Base-by-base conservation (phyloP, 2,888 invertebrate species). In the Caenorhabditis macrosperma region DNA sequence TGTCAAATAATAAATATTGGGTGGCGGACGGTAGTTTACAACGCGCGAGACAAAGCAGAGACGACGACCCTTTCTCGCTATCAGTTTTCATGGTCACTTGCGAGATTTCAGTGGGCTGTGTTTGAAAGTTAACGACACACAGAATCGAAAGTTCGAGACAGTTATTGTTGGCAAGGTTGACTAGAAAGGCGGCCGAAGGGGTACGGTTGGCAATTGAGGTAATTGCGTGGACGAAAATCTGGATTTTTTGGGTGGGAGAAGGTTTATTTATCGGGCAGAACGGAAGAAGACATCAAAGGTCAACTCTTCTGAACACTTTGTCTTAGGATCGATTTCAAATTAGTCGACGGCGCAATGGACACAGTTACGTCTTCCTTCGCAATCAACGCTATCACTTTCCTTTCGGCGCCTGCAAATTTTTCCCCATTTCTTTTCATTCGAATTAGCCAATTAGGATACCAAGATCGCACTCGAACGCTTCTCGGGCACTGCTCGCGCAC, bases 321-420 rank as follows among this genome's bases (percentile, higher is more conserved):
- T 38, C 76, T n/a, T 15, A 84, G 33, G 52, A 84, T 84, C 4
- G 84, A 82, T 69, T 81, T 78, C 33, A 84, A 64, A 50, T 84
- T 84, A 22, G 84, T 84, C 5, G 84, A 61, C 30, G 84, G 84
- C 1, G 84, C 81, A 28, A 78, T 68, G 20, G 78, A 75, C 55
- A 84, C 52, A 7, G 77, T 79, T 10, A 84, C 54, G 30, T 85
- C 85, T 22, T 85, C 85, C 38, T 82, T 84, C 12, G 88, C 87
- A 0, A 88, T 78, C 30, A 86, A 61, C 1, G 85, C 86, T 46
- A 88, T 87, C 17, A 84, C 57, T 60, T 86, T 85, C 55, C 83
- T 77, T 24, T 84, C 80, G 6, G 74, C 64, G 5, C 74, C 74
- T 74, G 64, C 0, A 64, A 64, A 26, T 41, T 46, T n/a, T 41